Conservation (phyloP, 2,113 vertebrate genomes). For the Colinus virginianus region DNA sequence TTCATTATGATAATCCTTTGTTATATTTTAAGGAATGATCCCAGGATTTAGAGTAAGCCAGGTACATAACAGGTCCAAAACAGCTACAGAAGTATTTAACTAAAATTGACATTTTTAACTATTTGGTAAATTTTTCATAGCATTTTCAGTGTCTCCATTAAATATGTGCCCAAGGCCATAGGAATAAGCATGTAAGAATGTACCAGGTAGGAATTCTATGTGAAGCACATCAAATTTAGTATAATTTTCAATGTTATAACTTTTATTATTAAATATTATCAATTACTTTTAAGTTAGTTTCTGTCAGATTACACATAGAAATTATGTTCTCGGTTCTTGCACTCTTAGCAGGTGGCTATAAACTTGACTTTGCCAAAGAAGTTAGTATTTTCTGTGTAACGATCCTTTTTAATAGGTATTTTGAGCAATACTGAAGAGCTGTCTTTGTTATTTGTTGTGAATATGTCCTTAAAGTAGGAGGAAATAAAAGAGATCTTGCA, state of each 20-base stretch:
- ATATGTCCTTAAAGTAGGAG: not conserved
- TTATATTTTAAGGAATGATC: not conserved
- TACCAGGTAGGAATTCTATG: not conserved
- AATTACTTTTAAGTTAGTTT: not conserved
- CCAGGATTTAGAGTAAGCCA: not conserved
- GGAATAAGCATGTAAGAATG: not conserved
- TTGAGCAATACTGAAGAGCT: not conserved
- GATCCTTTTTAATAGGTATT: not conserved
- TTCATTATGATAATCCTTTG: not conserved
- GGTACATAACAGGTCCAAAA: not conserved
- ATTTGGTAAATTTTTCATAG: not conserved
- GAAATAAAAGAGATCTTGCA: not conserved
- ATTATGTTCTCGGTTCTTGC: not conserved
- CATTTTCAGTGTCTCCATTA: conserved; percentile 24
- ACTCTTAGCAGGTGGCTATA: not conserved
- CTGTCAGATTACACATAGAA: not conserved
- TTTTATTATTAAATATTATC: not conserved
- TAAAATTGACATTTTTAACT: not conserved
- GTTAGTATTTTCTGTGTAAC: not conserved
- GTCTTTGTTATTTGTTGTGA: not conserved
- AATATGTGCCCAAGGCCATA: not conserved
- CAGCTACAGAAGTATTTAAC: not conserved
- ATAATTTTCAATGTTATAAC: not conserved
- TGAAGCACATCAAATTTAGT: not conserved
- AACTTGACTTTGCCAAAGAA: not conserved